A percentile compares a stretch with the other conserved stretches of the same genome.
Evolutionary conservation across 1,140 invertebrate species (phyloP).

Genomic region (Hydropsyche tenuis): DNA sequence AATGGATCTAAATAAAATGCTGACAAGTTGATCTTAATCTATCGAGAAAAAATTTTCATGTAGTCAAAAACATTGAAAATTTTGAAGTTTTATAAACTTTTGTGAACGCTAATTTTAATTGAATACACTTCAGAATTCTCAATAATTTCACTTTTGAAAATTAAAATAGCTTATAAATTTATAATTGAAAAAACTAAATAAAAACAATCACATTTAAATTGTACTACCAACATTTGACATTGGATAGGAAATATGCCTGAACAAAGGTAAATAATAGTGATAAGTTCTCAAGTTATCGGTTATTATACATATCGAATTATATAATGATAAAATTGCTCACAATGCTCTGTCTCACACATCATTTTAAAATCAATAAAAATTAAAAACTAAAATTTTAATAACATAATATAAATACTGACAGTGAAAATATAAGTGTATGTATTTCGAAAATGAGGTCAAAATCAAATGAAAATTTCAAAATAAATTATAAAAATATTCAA

Average conservation of each 20-base stretch:
- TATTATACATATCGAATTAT: neutral
- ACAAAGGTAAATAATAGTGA: neutral
- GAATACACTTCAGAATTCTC: neutral
- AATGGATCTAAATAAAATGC: too few species aligned
- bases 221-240: neutral
- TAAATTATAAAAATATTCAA: conserved; percentile 15
- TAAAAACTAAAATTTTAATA: conserved; percentile 5
- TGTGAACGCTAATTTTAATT: too few species aligned
- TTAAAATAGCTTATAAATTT: neutral
- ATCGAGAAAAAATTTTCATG: too few species aligned
- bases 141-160: conserved; percentile 1
- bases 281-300: neutral
- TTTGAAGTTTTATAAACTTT: too few species aligned
- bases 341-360: neutral
- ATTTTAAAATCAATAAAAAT: conserved; percentile 14
- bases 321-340: neutral
- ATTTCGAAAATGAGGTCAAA: conserved; percentile 2
- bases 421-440: neutral
- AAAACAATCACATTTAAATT: conserved; percentile 36
- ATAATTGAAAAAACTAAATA: conserved; percentile 23
- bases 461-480: conserved; percentile 10
- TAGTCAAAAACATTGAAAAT: too few species aligned
- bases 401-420: conserved; percentile 25
- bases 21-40: too few species aligned
- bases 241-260: neutral